Evolutionary conservation across 2,888 invertebrate genomes (phyloP), one percentile per base, ranked within the genome.

Genomic region (Cristatella mucedo): DNA sequence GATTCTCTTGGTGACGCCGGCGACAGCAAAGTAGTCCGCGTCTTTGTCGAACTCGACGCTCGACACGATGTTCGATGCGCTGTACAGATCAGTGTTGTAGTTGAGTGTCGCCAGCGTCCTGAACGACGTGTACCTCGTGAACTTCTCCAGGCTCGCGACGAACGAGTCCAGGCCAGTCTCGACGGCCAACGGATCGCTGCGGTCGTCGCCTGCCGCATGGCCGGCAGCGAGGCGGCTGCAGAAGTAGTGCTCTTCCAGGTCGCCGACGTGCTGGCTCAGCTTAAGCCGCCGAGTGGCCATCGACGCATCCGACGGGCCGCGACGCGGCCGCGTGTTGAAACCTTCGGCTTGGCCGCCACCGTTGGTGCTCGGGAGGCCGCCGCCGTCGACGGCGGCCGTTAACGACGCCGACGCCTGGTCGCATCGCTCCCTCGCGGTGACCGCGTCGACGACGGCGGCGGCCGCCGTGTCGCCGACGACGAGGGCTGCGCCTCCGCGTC

Each of bases 21-120:
- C 89, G 51, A 91, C 86, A 0, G 89, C 89, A 68, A 91, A 87
- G 66, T 80, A 82, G 68, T 91, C 87, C 61, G 83, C 81, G 66
- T 91, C 89, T 65, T 86, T 83, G 63, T 91, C 89, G 68, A 91
- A 91, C 67, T 89, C 89, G 51, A 91, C 87, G 53, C 86, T 86
- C 19, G 71, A 71, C 1, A 71, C 70, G 46, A 71, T 71, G 49
- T 67, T 69, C 21, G 67, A 81, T 57, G 62, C 58, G 60, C 81
- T 82, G 61, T 82, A 81, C 39, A 84, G 76, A 63, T 89, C 89
- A 55, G 78, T 80, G 46, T 84, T 82, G 66, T 89, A 89, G 50
- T 82, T 82, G 3, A 91, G 70, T 4, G 85, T 84, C 3, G 87
- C 84, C 5, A 89, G 69, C 15, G 82, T 78, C 9, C 81, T 72